Percentiles rank a stretch among this genome's conserved stretches.
These are phyloP conservation scores for Hippopotamus amphibius DNA, from an alignment of 2,113 vertebrate species.

Conservation along the genomic window DNA sequence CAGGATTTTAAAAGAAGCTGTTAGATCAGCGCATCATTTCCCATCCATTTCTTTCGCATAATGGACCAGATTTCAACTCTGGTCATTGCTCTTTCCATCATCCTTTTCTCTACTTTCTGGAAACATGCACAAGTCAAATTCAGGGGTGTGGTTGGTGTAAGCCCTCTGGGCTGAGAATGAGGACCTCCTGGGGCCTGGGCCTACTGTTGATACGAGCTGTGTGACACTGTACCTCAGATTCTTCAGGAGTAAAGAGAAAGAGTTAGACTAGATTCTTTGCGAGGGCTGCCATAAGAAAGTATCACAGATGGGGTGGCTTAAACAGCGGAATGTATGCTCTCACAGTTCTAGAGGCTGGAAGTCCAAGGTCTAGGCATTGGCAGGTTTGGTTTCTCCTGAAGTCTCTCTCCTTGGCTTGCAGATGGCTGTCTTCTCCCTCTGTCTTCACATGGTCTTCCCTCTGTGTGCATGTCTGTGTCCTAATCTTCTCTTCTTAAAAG, in stretches of 20 bases:
- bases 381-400: neutral
- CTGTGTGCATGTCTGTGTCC: neutral
- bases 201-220: neutral
- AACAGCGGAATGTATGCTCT: neutral
- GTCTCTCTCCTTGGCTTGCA: neutral
- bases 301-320: neutral
- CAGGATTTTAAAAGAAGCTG: neutral
- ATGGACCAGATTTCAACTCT: neutral
- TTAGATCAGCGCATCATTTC: neutral
- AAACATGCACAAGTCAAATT: neutral
- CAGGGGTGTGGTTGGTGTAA: too few relatives aligned
- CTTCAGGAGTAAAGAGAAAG: neutral
- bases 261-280: neutral
- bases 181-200: neutral
- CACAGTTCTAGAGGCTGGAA: neutral
- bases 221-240: neutral
- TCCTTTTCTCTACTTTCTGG: neutral
- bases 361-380: neutral
- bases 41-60: conserved; percentile 8
- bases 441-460: neutral
- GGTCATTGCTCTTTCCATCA: neutral
- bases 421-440: neutral
- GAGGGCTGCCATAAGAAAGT: neutral
- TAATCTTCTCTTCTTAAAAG: neutral
- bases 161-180: neutral